phyloP scores from a whole-genome alignment of 2,113 vertebrate genomes.

The Tamias sibiricus region DNA sequence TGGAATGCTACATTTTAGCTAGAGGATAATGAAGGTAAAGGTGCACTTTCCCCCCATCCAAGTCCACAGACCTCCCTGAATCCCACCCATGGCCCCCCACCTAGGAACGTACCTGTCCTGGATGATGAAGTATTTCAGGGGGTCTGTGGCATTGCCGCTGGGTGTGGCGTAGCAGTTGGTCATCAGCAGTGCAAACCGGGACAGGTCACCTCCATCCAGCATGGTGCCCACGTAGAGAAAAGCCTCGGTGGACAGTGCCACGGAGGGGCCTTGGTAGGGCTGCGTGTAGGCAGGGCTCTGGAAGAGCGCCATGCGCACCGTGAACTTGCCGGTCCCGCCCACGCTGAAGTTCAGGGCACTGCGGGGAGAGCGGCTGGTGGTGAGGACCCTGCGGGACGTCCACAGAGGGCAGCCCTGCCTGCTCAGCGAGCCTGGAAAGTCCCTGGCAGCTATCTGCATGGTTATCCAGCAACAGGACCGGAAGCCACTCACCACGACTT shows the following conservation, averaged over 20 bases:
- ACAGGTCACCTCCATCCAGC: constrained; percentile 69
- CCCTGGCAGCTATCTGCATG: background rate
- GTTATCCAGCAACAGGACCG: background rate
- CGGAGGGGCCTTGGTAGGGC: constrained; percentile 71
- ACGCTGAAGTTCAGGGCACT: constrained; percentile 77
- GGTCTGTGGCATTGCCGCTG: constrained; percentile 62
- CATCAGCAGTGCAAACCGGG: constrained; percentile 76
- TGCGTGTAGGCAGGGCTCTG: constrained; percentile 68
- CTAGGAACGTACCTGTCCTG: constrained; percentile 67
- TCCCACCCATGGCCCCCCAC: background rate
- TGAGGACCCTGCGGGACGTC: background rate
- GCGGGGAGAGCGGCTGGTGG: background rate
- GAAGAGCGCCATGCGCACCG: constrained; percentile 76
- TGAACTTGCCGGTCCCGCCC: constrained; percentile 77
- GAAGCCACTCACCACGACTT: background rate
- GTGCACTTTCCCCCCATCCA: background rate
- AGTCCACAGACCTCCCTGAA: background rate
- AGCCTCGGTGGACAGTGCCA: constrained; percentile 63
- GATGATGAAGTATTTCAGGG: constrained; percentile 82
- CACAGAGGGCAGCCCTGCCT: background rate
- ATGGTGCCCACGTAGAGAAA: constrained; percentile 79
- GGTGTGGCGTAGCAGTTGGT: constrained; percentile 82
- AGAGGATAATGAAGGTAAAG: background rate
- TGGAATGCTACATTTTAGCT: background rate
- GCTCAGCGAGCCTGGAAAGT: background rate